These are phyloP conservation scores for Oreonectes daqikongensis DNA, from an alignment of 2,797 vertebrate species.

Conservation along the genomic window DNA sequence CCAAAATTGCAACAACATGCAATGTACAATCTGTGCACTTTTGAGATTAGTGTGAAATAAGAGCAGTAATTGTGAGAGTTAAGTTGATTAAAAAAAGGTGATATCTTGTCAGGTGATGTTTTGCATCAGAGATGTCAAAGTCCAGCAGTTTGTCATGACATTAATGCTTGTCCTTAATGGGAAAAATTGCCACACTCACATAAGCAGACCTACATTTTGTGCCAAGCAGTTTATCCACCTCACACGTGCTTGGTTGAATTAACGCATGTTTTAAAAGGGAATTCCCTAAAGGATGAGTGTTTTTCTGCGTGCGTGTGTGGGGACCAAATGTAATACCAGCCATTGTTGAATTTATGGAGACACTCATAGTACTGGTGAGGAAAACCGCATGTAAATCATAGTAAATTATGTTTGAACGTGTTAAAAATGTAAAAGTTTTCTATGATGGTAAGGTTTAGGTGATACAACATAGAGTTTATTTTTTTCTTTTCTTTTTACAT, in stretches of 20 bases:
- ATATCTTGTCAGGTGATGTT: slow-evolving; percentile 40
- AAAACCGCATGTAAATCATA: no score
- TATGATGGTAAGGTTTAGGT: no score
- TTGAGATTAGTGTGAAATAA: slow-evolving; percentile 13
- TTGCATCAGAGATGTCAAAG: slow-evolving; percentile 30
- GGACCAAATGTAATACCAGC: no score
- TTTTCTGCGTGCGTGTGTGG: slow-evolving; percentile 3
- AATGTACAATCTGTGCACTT: slow-evolving; percentile 2
- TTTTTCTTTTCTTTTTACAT: no score
- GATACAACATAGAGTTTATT: no score
- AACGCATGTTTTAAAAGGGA: slow-evolving; percentile 2
- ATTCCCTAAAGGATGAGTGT: slow-evolving; percentile 24
- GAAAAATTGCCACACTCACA: slow-evolving; percentile 6
- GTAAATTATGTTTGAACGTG: no score
- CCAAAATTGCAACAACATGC: slow-evolving; percentile 53
- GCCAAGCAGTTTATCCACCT: slow-evolving; percentile 6
- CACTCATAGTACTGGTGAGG: no score
- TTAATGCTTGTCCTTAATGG: no score
- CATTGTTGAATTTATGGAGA: no score
- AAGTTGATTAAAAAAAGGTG: slow-evolving; percentile 34
- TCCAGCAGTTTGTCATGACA: slow-evolving; percentile 3
- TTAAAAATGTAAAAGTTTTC: no score
- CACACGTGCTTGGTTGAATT: not conserved
- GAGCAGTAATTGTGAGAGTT: slow-evolving; percentile 24
- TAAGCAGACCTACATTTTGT: not conserved